phyloP scores from a whole-genome alignment of 2,888 invertebrate genomes.

The Chaetoderma sp. region DNA sequence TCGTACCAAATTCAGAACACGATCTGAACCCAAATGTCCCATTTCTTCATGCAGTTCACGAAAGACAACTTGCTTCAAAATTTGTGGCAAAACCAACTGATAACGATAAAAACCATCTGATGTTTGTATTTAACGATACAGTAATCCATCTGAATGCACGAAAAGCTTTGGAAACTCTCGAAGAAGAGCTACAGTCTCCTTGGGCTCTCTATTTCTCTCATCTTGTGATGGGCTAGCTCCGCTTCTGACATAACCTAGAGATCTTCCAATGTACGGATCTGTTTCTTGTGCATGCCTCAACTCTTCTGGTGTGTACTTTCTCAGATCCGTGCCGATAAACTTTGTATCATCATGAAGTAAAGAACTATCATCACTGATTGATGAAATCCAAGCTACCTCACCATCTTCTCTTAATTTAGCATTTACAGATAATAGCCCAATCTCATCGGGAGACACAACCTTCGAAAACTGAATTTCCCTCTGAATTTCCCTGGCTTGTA shows the following conservation, averaged over 20 bases:
- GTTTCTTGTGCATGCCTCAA: not conserved
- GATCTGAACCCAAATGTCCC: not conserved
- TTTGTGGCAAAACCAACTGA: constrained; percentile 3
- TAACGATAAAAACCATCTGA: not conserved
- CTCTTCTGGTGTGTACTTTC: not conserved
- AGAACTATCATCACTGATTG: not conserved
- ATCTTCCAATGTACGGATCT: not conserved
- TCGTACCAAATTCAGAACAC: not conserved
- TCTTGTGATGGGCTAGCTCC: not conserved
- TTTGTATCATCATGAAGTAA: not conserved
- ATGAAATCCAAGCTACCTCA: not conserved
- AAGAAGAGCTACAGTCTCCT: not conserved
- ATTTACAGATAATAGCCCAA: not conserved
- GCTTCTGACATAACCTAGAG: not conserved
- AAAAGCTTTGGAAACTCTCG: not conserved
- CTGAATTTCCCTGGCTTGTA: constrained; percentile 15
- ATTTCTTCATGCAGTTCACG: constrained; percentile 4
- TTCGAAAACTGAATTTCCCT: constrained; percentile 3
- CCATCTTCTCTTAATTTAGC: not conserved
- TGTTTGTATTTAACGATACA: not conserved
- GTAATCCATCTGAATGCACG: constrained; percentile 5
- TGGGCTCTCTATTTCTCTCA: too few species aligned
- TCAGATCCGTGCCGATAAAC: not conserved
- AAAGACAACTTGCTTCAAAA: not conserved
- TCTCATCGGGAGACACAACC: not conserved